Base-by-base conservation (phyloP, 2,888 invertebrate species). In the Drosophila flavopinicola region DNA sequence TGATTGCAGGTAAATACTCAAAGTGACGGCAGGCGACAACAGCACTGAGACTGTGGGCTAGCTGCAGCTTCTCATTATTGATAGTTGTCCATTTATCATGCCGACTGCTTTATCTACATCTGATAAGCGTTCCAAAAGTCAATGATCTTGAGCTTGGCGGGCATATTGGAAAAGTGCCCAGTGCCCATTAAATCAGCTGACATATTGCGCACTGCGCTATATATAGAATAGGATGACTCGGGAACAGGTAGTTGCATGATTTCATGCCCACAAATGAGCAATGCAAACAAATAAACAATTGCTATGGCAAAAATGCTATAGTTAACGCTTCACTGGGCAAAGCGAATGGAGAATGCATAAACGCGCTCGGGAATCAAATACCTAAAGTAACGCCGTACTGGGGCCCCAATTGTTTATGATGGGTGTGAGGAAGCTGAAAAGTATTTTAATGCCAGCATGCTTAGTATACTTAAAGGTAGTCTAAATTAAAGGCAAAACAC, bases 1-100 rank as follows among this genome's bases (percentile, higher is more conserved):
- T 79, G 79, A 79, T 84, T 79, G 73, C 80, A 79, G 79, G 79
- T 78, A 84, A 84, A 84, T 66, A 75, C 56, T 27, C 39, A 57
- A 47, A 32, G 42, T 51, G 45, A 59, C 29, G 49, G 29, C 54
- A 59, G 25, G 30, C 23, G 33, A 48, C 44, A 25, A 33, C 60
- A n/a, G 13, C 47, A 24, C 9, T 37, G 25, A 27, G 20, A 32
- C 42, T 7, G 30, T 44, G 30, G 5, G 27, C 11, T 20, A 10
- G 27, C 49, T 53, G 67, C 80, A 71, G 60, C 83, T 48, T 67
- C 63, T 64, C 65, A 63, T 64, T 79, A 79, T 79, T 65, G 83
- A 83, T 71, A 63, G 66, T 37, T 51, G 60, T 58, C 59, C 70
- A 79, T 83, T 79, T 75, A 79, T 79, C 77, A 60, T 67, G 77